Percentiles rank a stretch among this genome's conserved stretches.
These are phyloP conservation scores for Drosophila austrosaltans DNA, from an alignment of 2,888 invertebrate species.

Conservation along the genomic window DNA sequence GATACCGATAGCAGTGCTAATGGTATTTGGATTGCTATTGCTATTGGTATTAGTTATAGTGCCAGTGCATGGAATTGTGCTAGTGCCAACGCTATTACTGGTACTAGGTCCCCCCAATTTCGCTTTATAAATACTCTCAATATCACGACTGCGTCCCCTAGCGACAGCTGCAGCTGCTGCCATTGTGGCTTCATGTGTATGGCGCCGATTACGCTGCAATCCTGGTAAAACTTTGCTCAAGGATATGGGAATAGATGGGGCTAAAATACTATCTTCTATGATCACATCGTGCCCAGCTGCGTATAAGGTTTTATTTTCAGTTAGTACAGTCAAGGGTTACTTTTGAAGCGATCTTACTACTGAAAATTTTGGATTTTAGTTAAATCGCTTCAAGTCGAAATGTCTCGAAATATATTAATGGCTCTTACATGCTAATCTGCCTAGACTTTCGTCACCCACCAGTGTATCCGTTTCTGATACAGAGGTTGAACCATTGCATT, in stretches of 20 bases:
- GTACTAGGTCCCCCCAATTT: slow-evolving; percentile 6
- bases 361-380: too few relatives aligned
- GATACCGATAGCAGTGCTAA: not conserved
- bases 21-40: not conserved
- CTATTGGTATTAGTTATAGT: not conserved
- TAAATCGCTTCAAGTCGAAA: not conserved
- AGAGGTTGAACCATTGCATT: slow-evolving; percentile 34
- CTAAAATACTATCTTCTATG: not conserved
- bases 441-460: slow-evolving; percentile 46
- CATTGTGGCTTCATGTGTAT: slow-evolving; percentile 42
- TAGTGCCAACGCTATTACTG: slow-evolving; percentile 40
- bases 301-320: not conserved
- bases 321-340: not conserved
- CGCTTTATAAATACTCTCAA: slow-evolving; percentile 22
- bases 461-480: slow-evolving; percentile 64
- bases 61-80: not conserved
- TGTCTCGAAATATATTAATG: not conserved
- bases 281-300: not conserved
- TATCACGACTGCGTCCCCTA: slow-evolving; percentile 50
- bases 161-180: slow-evolving; percentile 64
- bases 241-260: not conserved
- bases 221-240: not conserved
- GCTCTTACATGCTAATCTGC: slow-evolving; percentile 48
- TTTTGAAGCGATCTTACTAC: too few relatives aligned
- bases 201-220: slow-evolving; percentile 5